phyloP scores from a whole-genome alignment of 2,113 vertebrate genomes.

The Clarias macrocephalus region DNA sequence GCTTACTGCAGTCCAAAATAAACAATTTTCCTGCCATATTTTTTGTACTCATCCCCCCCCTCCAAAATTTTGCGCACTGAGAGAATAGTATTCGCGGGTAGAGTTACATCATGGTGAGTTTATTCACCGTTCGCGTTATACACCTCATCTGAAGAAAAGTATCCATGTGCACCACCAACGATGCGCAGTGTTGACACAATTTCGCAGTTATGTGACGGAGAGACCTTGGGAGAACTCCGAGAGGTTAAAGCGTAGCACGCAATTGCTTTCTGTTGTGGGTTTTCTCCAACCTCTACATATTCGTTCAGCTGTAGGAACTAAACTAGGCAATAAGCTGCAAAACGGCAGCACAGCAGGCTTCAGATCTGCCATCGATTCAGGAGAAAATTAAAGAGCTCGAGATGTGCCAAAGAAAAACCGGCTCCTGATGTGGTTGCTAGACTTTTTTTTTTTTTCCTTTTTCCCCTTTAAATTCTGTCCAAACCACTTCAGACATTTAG shows the following conservation, averaged over 20 bases:
- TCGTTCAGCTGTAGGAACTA: constrained; percentile 22
- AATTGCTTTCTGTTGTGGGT: constrained; percentile 22
- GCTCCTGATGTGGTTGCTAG: constrained; percentile 48
- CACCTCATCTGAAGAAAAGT: constrained; percentile 1
- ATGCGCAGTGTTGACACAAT: neutral
- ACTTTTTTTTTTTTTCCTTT: constrained; percentile 3
- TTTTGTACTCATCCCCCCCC: neutral
- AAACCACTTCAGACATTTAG: constrained; percentile 37
- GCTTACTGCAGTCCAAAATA: neutral
- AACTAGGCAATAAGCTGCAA: constrained; percentile 15
- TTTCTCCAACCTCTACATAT: constrained; percentile 14
- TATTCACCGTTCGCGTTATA: neutral
- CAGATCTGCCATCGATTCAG: constrained; percentile 31
- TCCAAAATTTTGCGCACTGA: neutral
- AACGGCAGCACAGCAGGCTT: constrained; percentile 11
- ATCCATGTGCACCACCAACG: neutral
- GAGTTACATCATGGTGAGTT: neutral
- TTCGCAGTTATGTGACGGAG: neutral
- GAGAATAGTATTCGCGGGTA: neutral
- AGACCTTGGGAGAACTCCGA: neutral
- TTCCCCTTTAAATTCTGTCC: constrained; percentile 29
- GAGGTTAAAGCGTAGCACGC: neutral
- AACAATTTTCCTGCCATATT: neutral
- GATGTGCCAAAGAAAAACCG: constrained; percentile 13
- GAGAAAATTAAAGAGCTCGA: constrained; percentile 44